Base-by-base conservation (phyloP, 2,113 vertebrate genomes). In the Microtus oregoni region DNA sequence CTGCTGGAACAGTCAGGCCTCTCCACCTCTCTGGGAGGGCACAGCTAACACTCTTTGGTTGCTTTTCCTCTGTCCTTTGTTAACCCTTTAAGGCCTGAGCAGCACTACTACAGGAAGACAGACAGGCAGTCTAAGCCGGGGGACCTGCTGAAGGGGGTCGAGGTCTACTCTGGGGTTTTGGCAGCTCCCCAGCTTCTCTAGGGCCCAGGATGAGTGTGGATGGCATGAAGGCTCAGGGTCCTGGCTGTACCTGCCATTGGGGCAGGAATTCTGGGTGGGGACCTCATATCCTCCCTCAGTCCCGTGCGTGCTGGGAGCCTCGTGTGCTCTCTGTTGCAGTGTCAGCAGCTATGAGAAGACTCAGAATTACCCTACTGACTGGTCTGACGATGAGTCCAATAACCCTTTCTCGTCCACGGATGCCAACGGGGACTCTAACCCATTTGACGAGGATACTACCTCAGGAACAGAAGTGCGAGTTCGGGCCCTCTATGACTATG, bases 401-500 rank as follows among this genome's bases (percentile, higher is more conserved):
- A 99, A 99, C 97, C 99, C 99, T 1, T 99, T 99, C 97, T 98
- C 99, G 32, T 98, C 98, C 93, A 98, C 94, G n/a, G 98, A 99
- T 35, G 95, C 99, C 73, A 99, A 99, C 0, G 99, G 99, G 26
- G 99, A 99, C 26, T 99, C 99, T 2, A 99, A 99, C 96, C 99
- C 99, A 0, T 99, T 99, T 76, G 99, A 99, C 17, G 99, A 99
- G 2, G 99, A 99, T 8, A 9, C 97, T 38, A 97, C 99, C 3
- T 96, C 98, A 15, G 98, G 99, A 44, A 96, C 98, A 0, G 99
- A 99, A 5, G 99, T 99, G 88, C 98, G 99, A 15, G 99, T 99
- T 32, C 99, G 98, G 70, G 99, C 99, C 0, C 98, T 99, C 13
- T 99, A 99, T 0, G 99, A 99, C 98, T 99, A 99, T 0, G 99